phyloP scores from a whole-genome alignment of 1,140 invertebrate species.

The Penaeus vannamei region DNA sequence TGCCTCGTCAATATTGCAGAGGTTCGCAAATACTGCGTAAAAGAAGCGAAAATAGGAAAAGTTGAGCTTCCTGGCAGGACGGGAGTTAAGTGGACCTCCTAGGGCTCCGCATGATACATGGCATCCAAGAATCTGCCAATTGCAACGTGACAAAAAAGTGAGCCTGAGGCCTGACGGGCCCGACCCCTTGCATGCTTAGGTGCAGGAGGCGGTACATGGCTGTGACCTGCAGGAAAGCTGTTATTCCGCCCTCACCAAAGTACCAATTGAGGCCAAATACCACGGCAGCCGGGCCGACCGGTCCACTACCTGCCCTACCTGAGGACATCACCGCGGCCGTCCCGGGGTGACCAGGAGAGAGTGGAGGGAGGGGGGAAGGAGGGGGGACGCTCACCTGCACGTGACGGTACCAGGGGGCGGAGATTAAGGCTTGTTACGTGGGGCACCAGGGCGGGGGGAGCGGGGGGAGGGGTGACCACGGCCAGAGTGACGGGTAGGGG shows the following conservation, averaged over 20 bases:
- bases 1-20: conserved; percentile 34
- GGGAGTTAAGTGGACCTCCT: conserved; percentile 54
- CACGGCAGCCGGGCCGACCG: conserved; percentile 59
- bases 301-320: conserved; percentile 64
- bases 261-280: conserved; percentile 66
- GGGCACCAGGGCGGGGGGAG: neutral
- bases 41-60: conserved; percentile 36
- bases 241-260: conserved; percentile 61
- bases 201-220: conserved; percentile 45
- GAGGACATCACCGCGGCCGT: conserved; percentile 46
- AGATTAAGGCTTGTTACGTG: conserved; percentile 11
- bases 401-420: conserved; percentile 19
- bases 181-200: conserved; percentile 62
- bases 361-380: conserved; percentile 30
- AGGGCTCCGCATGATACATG: conserved; percentile 45
- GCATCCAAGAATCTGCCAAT: conserved; percentile 50
- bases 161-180: conserved; percentile 49
- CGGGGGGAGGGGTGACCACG: neutral
- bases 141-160: conserved; percentile 63
- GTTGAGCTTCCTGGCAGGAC: conserved; percentile 26
- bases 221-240: conserved; percentile 62
- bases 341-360: neutral
- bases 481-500: too few species aligned
- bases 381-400: conserved; percentile 38
- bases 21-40: conserved; percentile 10